phyloP scores from a whole-genome alignment of 2,113 vertebrate genomes.

The Mola mola region DNA sequence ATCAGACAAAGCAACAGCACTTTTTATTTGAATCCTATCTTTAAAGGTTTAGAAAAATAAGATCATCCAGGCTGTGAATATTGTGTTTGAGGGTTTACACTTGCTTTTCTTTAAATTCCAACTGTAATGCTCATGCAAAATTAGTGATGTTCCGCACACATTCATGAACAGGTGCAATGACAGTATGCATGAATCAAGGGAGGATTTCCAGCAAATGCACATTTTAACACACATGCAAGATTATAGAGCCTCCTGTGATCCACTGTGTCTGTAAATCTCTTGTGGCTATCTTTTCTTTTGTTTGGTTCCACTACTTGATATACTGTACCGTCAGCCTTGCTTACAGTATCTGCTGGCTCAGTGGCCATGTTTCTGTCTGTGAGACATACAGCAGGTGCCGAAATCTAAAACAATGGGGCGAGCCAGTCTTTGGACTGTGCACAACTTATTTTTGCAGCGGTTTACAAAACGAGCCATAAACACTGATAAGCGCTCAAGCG shows the following conservation, averaged over 20 bases:
- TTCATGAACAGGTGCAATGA: background rate
- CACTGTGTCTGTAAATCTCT: conserved; percentile 9
- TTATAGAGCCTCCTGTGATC: background rate
- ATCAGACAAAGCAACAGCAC: background rate
- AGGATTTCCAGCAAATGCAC: background rate
- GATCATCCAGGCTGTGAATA: too few species aligned
- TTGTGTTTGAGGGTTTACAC: too few species aligned
- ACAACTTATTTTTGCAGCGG: conserved; percentile 50
- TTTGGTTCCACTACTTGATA: conserved; percentile 47
- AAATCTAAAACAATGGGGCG: conserved; percentile 49
- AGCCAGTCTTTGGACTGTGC: conserved; percentile 34
- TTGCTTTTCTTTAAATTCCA: too few species aligned
- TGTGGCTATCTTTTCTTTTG: conserved; percentile 15
- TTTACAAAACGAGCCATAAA: conserved; percentile 77
- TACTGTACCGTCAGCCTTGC: conserved; percentile 40
- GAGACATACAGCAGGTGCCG: conserved; percentile 50
- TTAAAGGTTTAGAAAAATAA: too few species aligned
- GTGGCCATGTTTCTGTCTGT: conserved; percentile 47
- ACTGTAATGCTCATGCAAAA: too few species aligned
- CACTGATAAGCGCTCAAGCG: conserved; percentile 68
- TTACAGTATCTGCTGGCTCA: conserved; percentile 46
- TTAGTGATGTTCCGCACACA: too few species aligned
- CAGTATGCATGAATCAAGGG: background rate
- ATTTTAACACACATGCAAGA: background rate
- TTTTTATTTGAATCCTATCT: background rate